phyloP scores from a whole-genome alignment of 2,113 vertebrate genomes.

The Tyto alba region DNA sequence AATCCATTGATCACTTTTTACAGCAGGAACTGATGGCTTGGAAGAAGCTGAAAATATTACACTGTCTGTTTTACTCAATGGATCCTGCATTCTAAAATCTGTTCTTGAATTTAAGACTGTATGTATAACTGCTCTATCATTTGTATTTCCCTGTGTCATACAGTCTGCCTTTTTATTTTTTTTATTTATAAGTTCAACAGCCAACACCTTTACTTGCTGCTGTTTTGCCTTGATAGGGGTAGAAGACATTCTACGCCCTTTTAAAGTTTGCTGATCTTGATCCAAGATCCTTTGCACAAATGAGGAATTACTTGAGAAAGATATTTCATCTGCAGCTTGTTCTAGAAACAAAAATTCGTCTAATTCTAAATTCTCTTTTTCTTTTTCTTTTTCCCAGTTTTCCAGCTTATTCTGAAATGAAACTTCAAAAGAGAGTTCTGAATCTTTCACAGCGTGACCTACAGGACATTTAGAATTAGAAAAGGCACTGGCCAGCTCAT shows the following conservation, averaged over 20 bases:
- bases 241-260: slow-evolving; percentile 83
- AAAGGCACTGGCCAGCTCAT: background rate
- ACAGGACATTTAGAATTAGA: background rate
- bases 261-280: slow-evolving; percentile 71
- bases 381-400: slow-evolving; percentile 81
- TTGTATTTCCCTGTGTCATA: background rate
- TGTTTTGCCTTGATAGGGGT: slow-evolving; percentile 84
- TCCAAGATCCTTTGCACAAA: slow-evolving; percentile 88
- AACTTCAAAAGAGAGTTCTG: slow-evolving; percentile 78
- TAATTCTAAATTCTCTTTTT: slow-evolving; percentile 85
- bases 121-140: background rate
- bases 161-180: background rate
- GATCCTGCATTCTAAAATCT: background rate
- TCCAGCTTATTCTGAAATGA: slow-evolving; percentile 84
- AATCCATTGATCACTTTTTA: slow-evolving; percentile 4
- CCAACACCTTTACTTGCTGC: background rate
- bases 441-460: background rate
- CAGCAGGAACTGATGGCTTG: background rate
- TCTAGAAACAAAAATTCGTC: slow-evolving; percentile 96
- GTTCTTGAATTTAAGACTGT: background rate
- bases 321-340: slow-evolving; percentile 91
- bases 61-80: background rate
- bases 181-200: background rate
- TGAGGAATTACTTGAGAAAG: slow-evolving; percentile 96
- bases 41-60: background rate